Percentiles rank a stretch among this genome's conserved stretches.
phyloP scores from a whole-genome alignment of 2,888 invertebrate species.

The Aleiodes testaceus region DNA sequence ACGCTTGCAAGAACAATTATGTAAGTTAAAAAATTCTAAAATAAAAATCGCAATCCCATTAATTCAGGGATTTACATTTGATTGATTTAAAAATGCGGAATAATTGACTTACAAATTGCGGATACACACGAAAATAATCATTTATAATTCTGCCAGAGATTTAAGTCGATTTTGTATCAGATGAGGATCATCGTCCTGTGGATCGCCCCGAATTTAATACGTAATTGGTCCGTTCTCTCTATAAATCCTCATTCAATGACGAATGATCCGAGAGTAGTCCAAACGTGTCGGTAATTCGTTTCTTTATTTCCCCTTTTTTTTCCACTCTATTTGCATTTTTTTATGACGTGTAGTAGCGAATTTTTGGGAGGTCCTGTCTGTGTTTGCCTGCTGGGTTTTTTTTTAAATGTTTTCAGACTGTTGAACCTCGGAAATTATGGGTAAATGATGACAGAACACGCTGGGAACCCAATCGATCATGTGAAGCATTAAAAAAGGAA shows the following conservation, averaged over 20 bases:
- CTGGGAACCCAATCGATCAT: not conserved
- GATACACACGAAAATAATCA: conserved; percentile 44
- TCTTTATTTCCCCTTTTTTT: conserved; percentile 36
- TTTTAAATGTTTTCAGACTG: conserved; percentile 5
- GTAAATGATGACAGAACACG: conserved; percentile 18
- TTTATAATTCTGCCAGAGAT: conserved; percentile 27
- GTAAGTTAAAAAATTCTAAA: not conserved
- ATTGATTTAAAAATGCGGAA: conserved; percentile 49
- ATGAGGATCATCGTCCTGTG: conserved; percentile 49
- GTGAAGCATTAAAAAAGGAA: not conserved
- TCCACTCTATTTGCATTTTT: not conserved
- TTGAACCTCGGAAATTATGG: conserved; percentile 20
- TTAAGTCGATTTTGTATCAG: conserved; percentile 36
- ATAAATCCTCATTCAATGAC: conserved; percentile 53
- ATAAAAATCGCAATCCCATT: not conserved
- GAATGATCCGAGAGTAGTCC: conserved; percentile 55
- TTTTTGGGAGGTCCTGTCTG: conserved; percentile 11
- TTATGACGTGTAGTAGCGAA: conserved; percentile 7
- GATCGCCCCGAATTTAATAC: conserved; percentile 49
- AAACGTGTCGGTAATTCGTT: conserved; percentile 57
- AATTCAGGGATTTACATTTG: conserved; percentile 33
- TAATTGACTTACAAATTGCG: conserved; percentile 50
- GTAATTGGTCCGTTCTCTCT: conserved; percentile 56
- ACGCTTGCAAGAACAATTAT: conserved; percentile 8
- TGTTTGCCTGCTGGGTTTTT: not conserved